These are phyloP conservation scores for Euphonia xanthogaster DNA, from an alignment of 2,797 vertebrate genomes.

Conservation along the genomic window DNA sequence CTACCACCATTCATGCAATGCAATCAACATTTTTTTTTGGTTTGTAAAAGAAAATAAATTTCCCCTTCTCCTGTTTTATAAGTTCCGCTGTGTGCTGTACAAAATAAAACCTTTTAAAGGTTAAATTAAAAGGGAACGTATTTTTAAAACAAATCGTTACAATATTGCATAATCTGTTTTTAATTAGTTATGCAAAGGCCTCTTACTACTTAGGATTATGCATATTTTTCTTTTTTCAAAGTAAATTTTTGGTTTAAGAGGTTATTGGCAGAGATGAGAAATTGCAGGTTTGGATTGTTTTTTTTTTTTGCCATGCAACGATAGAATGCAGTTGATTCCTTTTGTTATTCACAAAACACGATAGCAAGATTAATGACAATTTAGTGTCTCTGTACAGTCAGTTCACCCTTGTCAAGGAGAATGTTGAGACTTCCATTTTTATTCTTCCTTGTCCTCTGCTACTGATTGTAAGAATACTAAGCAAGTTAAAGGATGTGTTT, in stretches of 20 bases:
- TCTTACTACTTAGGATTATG: background rate
- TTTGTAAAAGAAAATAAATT: background rate
- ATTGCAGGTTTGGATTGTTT: accelerated
- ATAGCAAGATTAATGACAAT: background rate
- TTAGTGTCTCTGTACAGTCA: background rate
- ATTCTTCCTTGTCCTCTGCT: background rate
- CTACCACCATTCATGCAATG: background rate
- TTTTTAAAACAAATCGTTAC: background rate
- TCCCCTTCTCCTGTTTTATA: background rate
- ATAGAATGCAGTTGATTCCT: background rate
- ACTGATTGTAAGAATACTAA: background rate
- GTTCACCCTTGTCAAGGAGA: background rate
- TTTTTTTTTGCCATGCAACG: background rate
- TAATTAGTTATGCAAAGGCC: background rate
- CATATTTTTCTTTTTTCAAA: background rate
- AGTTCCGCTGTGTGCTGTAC: background rate
- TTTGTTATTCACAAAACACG: background rate
- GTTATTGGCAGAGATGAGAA: background rate
- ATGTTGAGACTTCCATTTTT: background rate
- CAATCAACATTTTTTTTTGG: background rate
- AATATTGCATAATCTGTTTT: background rate
- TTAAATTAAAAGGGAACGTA: background rate
- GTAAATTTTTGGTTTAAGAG: background rate
- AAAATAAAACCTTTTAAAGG: background rate
- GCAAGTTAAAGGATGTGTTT: background rate